Base-by-base conservation (phyloP, 2,113 vertebrate species). In the Odobenus rosmarus region DNA sequence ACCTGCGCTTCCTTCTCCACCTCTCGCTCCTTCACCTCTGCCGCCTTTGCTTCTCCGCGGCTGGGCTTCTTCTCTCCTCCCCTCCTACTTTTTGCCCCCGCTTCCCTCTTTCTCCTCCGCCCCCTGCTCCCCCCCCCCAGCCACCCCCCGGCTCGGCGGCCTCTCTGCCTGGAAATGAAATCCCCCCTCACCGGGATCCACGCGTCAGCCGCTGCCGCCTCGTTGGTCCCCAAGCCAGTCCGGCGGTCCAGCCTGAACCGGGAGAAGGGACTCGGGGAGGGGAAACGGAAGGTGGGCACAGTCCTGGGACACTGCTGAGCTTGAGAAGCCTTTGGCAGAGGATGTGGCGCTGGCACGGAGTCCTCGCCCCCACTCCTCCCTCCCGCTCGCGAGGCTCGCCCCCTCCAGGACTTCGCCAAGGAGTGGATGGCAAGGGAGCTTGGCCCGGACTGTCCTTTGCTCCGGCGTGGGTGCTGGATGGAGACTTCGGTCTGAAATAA, bases 121-220 rank as follows among this genome's bases (percentile, higher is more conserved):
- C 23, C 83, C 15, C 53, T 55, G 53, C 14, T 33, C 53, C 62
- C 59, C 12, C 36, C 11, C 13, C 55, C 61, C 14, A 26, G 39
- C 39, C 39, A 39, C 3, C 8, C 15, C 13, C 69, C 7, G 7
- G 23, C 64, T 59, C n/a, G 24, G 15, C 42, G 23, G 82, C 69
- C 93, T 67, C 49, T 5, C 85, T 77, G 89, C 46, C 31, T 82
- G 80, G 81, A 94, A 81, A 57, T n/a, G 94, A 81, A 90, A 33
- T 89, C 92, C 46, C 94, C 97, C 87, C 86, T 96, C 90, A 67
- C 97, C 53, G 80, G 2, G 92, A 55, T 62, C 93, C 83, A 3
- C 21, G 94, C 79, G 67, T 93, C 95, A 11, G 21, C 94, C 61
- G 79, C 92, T 61, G 96, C 94, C 95, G 23, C 86, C 87, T 95